Percentiles rank a stretch among this genome's conserved stretches.
These are phyloP conservation scores for Chloroceryle aenea DNA, from an alignment of 2,113 vertebrate genomes.

Conservation along the genomic window DNA sequence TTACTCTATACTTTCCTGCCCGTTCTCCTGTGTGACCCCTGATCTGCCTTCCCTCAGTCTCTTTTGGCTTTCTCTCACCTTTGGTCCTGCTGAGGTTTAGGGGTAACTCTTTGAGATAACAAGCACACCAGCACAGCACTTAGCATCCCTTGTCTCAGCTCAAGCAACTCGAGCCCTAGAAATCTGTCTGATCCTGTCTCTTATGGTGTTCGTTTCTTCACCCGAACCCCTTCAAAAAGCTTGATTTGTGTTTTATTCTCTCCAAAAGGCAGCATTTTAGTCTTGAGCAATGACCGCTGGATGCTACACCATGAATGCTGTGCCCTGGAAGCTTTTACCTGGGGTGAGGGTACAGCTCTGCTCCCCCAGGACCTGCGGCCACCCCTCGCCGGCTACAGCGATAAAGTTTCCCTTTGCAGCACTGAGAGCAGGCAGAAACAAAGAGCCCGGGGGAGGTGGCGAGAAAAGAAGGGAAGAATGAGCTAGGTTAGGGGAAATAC, in stretches of 20 bases:
- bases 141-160: neutral
- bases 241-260: neutral
- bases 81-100: neutral
- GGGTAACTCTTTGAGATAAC: neutral
- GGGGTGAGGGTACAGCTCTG: neutral
- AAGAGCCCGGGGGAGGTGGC: neutral
- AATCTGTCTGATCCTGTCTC: neutral
- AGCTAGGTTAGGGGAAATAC: constrained; percentile 34
- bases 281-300: neutral
- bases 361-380: neutral
- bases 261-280: neutral
- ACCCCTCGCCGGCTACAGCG: neutral
- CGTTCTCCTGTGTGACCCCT: neutral
- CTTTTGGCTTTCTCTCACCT: neutral
- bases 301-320: neutral
- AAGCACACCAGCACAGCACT: neutral
- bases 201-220: neutral
- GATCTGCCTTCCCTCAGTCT: neutral
- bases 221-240: neutral
- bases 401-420: neutral
- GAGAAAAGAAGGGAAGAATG: constrained; percentile 11
- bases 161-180: neutral
- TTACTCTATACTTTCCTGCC: neutral
- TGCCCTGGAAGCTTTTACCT: neutral
- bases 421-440: neutral